Evolutionary conservation across 2,888 invertebrate genomes (phyloP), one percentile per base, ranked within the genome.

Genomic region (Ceramica pisi): DNA sequence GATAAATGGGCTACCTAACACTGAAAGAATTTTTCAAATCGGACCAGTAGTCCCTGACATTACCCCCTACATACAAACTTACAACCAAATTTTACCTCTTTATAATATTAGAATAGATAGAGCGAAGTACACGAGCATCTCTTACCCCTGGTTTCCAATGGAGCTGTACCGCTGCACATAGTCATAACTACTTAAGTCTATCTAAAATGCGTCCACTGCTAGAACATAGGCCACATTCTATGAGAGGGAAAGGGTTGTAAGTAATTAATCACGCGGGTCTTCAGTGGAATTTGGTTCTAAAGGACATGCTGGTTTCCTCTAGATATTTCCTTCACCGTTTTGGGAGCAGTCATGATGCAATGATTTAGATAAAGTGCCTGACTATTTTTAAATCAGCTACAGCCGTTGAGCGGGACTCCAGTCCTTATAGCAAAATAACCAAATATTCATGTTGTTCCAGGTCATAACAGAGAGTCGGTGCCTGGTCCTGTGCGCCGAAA

Each of bases 391-490:
- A n/a, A 19, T 7, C 16, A 46, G 6, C 31, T n/a, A 10, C 10
- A 9, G 19, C 26, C 9, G 19, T 3, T 6, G 31, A 53, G 1
- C 14, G 16, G 0, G 14, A 2, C 23, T 19, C 8, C 14, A 4
- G 1, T 2, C 14, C 7, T 6, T n/a, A n/a, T 9, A 14, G 14
- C 1, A 26, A 8, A 56, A 10, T 56, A 26, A 63, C 8, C 6
- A 57, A 55, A 31, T 16, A n/a, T 35, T 59, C 1, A 64, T 0
- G 82, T 86, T 72, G 83, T 81, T 62, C 0, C 91, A 97, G 97
- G 96, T 97, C 87, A 98, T 98, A 94, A 98, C 98, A 90, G 97
- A 98, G 31, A 97, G 97, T 88, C 97, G 98, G 85, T 98, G 98
- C 81, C 93, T 98, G 88, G 97, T 98, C 87, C 96, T 98, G 91